A percentile compares a stretch with the other conserved stretches of the same genome.
phyloP scores from a whole-genome alignment of 2,113 vertebrate species.

The Colistium nudipinnis region DNA sequence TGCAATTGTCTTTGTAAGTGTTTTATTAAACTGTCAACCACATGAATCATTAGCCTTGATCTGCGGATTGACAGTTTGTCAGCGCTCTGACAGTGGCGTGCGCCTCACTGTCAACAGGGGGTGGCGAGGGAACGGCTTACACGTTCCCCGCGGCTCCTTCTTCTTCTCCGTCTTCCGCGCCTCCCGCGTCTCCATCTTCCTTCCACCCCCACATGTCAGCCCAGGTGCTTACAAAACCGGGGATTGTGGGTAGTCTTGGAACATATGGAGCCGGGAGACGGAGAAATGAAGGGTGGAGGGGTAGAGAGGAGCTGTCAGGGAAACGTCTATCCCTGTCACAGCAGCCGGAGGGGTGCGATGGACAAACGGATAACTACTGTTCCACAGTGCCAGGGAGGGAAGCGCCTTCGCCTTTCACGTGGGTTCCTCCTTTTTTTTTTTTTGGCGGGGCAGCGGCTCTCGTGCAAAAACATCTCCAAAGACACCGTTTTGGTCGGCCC shows the following conservation, averaged over 20 bases:
- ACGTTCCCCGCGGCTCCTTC: slow-evolving; percentile 58
- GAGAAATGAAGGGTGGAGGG: slow-evolving; percentile 56
- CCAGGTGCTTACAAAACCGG: slow-evolving; percentile 75
- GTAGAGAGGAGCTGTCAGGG: slow-evolving; percentile 69
- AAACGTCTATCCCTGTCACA: slow-evolving; percentile 78
- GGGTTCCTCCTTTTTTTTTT: too few relatives aligned
- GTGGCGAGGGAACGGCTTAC: slow-evolving; percentile 56
- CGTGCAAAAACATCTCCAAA: slow-evolving; percentile 36
- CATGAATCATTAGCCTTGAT: slow-evolving; percentile 73
- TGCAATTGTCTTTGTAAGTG: slow-evolving; percentile 49
- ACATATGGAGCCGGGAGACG: slow-evolving; percentile 72
- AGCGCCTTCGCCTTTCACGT: slow-evolving; percentile 59
- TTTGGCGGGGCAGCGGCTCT: slow-evolving; percentile 51
- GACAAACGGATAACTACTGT: slow-evolving; percentile 75
- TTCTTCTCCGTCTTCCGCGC: slow-evolving; percentile 55
- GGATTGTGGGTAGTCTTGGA: slow-evolving; percentile 74
- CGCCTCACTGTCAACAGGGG: slow-evolving; percentile 63
- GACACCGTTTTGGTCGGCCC: slow-evolving; percentile 11
- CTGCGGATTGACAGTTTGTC: slow-evolving; percentile 77
- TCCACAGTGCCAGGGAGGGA: slow-evolving; percentile 61
- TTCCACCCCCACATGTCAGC: slow-evolving; percentile 75
- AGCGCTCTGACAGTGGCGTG: slow-evolving; percentile 64
- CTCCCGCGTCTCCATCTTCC: slow-evolving; percentile 68
- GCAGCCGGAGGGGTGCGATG: slow-evolving; percentile 71
- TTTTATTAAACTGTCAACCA: slow-evolving; percentile 73